These are phyloP conservation scores for Butorides virescens DNA, from an alignment of 2,113 vertebrate genomes.

Conservation along the genomic window DNA sequence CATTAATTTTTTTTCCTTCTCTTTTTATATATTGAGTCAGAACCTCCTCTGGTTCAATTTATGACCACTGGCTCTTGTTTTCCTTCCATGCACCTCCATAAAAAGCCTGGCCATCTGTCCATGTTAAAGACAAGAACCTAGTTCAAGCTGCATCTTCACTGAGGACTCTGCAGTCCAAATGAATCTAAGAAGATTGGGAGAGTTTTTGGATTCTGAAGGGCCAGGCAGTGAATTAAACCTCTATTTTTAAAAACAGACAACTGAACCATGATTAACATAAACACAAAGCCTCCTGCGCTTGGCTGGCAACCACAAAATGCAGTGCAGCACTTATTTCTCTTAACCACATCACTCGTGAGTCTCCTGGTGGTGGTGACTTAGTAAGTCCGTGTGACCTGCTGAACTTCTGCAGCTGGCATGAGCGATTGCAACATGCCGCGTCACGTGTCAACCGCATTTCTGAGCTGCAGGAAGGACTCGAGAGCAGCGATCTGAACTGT, in stretches of 20 bases:
- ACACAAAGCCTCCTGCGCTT: neutral
- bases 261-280: neutral
- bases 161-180: neutral
- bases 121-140: neutral
- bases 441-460: neutral
- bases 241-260: neutral
- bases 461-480: constrained; percentile 4
- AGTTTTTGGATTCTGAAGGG: neutral
- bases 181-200: neutral
- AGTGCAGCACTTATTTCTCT: neutral
- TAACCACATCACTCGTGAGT: neutral
- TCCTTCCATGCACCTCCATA: neutral
- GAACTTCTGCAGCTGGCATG: constrained; percentile 9
- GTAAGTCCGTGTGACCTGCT: neutral
- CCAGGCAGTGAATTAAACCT: neutral
- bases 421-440: neutral
- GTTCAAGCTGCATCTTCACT: neutral
- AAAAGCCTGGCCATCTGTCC: neutral
- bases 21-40: neutral
- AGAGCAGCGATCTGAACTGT: neutral
- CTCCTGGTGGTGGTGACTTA: neutral
- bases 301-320: neutral
- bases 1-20: accelerated
- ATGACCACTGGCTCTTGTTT: neutral
- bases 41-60: neutral